Evolutionary conservation across 2,797 vertebrate species (phyloP).

Genomic region (Mormyrus hasselquistii): DNA sequence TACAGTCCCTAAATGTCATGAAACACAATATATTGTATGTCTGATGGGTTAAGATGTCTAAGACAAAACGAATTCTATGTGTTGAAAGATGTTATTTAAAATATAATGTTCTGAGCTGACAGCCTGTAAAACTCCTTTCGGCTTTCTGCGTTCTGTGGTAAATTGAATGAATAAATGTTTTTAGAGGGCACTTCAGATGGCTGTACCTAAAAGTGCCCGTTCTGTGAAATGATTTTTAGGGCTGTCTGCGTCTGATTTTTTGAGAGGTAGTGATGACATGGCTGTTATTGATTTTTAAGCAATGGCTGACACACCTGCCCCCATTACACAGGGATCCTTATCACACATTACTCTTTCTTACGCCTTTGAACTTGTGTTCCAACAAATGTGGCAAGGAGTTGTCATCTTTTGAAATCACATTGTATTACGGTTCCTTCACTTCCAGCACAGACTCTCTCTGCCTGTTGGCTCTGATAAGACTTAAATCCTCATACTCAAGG

Average conservation of each 20-base stretch:
- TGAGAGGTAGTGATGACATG: neutral
- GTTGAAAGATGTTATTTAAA: neutral
- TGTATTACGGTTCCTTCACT: neutral
- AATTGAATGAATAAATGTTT: neutral
- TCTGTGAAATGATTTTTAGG: conserved; percentile 7
- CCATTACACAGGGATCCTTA: neutral
- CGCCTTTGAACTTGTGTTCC: neutral
- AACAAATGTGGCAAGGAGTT: neutral
- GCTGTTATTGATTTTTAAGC: neutral
- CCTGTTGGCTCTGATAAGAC: neutral
- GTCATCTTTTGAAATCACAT: neutral
- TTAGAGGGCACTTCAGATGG: neutral
- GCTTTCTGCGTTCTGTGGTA: neutral
- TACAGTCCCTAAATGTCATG: neutral
- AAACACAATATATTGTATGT: neutral
- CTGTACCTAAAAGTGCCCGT: neutral
- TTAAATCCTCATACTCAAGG: neutral
- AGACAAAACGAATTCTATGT: neutral
- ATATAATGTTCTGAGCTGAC: neutral
- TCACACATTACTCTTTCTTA: neutral
- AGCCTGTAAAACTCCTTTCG: neutral
- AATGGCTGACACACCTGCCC: neutral
- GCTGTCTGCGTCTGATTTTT: neutral
- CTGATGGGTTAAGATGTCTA: neutral
- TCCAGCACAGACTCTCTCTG: neutral